Evolutionary conservation across 2,797 vertebrate species (phyloP).

Genomic region (Paratrypauchen microcephalus): DNA sequence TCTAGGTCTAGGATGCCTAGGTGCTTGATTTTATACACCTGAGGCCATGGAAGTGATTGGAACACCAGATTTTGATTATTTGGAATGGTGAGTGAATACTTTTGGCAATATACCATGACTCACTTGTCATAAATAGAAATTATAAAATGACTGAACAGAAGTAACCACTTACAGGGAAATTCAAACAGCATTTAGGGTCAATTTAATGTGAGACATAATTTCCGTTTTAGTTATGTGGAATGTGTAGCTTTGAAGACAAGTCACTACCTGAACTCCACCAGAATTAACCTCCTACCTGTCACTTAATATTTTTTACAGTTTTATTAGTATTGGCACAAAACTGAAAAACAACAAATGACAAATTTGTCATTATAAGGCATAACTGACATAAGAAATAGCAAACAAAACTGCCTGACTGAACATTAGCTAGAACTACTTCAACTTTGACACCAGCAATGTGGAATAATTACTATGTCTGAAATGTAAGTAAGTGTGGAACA

Average conservation of each 20-base stretch:
- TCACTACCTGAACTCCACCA: neutral
- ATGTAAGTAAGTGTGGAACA: neutral
- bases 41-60: too few species aligned
- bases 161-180: too few species aligned
- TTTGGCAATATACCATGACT: too few species aligned
- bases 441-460: neutral
- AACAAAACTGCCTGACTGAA: neutral
- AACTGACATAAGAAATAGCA: neutral
- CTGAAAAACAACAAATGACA: neutral
- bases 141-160: too few species aligned
- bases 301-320: neutral
- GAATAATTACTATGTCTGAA: neutral
- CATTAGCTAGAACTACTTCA: neutral
- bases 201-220: neutral
- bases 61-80: too few species aligned
- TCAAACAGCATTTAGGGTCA: too few species aligned
- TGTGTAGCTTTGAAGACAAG: neutral
- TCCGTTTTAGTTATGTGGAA: neutral
- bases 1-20: too few species aligned
- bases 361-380: neutral
- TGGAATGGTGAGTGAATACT: too few species aligned
- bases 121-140: too few species aligned
- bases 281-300: neutral
- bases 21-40: too few species aligned
- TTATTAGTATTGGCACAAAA: neutral